A percentile compares a stretch with the other conserved stretches of the same genome.
phyloP scores from a whole-genome alignment of 2,888 invertebrate genomes.

The Troides aeacus region DNA sequence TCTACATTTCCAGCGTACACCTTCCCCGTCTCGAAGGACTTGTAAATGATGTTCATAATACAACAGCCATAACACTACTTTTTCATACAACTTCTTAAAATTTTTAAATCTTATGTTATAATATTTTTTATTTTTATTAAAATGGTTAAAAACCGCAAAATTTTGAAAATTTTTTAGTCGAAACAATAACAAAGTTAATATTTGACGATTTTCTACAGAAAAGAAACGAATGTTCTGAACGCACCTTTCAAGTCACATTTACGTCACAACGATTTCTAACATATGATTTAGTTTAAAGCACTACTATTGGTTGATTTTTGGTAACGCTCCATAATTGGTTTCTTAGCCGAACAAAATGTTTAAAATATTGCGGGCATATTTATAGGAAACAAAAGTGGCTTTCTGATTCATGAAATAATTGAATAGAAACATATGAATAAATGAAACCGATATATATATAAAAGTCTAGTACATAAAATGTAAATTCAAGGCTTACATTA shows the following conservation, averaged over 20 bases:
- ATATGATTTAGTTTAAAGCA: constrained; percentile 39
- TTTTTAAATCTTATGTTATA: not conserved
- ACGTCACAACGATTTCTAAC: constrained; percentile 44
- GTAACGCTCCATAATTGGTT: constrained; percentile 12
- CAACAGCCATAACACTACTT: not conserved
- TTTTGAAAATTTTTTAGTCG: not conserved
- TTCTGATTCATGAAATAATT: not conserved
- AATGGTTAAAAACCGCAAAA: not conserved
- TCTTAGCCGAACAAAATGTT: not conserved
- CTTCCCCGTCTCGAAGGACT: constrained; percentile 21
- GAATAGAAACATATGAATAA: not conserved
- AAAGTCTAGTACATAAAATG: not conserved
- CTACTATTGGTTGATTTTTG: constrained; percentile 40
- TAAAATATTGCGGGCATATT: constrained; percentile 13
- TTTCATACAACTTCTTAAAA: not conserved
- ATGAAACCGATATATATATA: no score
- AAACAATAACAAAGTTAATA: not conserved
- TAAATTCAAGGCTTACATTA: not conserved
- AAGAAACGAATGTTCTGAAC: constrained; percentile 22
- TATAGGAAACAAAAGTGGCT: not conserved
- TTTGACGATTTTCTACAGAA: not conserved
- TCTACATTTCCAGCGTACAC: constrained; percentile 32
- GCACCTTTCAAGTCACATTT: constrained; percentile 33
- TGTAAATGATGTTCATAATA: constrained; percentile 23
- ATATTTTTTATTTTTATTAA: not conserved